A percentile compares a stretch with the other conserved stretches of the same genome.
These are phyloP conservation scores for Polyommatus iphigenia DNA, from an alignment of 2,888 invertebrate genomes.

Conservation along the genomic window DNA sequence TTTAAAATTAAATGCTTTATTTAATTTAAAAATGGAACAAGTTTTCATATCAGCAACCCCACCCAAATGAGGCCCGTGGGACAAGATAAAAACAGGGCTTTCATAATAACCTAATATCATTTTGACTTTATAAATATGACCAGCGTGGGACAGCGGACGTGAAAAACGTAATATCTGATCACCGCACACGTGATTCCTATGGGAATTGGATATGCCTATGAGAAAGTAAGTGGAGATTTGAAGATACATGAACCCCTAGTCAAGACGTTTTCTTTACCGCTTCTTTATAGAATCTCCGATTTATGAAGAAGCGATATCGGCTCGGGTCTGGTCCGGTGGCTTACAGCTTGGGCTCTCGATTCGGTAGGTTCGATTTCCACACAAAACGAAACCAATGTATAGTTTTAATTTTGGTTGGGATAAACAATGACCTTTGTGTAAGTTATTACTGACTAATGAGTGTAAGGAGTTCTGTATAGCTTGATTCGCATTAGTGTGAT, in stretches of 20 bases:
- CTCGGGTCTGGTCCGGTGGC: no score
- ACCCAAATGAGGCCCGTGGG: constrained; percentile 27
- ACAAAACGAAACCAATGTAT: no score
- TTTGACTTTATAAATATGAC: constrained; percentile 12
- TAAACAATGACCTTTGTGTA: no score
- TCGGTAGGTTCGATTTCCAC: no score
- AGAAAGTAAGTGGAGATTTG: background rate
- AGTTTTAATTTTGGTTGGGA: no score
- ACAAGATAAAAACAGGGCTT: constrained; percentile 18
- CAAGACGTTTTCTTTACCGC: no score
- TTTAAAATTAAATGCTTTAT: constrained; percentile 18
- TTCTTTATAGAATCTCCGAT: no score
- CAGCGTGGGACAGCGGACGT: background rate
- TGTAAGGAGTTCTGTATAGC: no score
- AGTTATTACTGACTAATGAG: no score
- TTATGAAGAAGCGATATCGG: no score
- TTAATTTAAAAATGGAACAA: constrained; percentile 9
- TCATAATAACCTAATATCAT: constrained; percentile 30
- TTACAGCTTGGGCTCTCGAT: no score
- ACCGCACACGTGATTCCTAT: background rate
- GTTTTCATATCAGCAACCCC: constrained; percentile 18
- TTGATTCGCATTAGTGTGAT: no score
- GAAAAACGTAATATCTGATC: background rate
- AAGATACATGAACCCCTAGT: background rate
- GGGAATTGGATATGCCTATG: background rate